Percentiles rank a stretch among this genome's conserved stretches.
These are phyloP conservation scores for Cephus nigrinus DNA, from an alignment of 2,888 invertebrate genomes.

Conservation along the genomic window DNA sequence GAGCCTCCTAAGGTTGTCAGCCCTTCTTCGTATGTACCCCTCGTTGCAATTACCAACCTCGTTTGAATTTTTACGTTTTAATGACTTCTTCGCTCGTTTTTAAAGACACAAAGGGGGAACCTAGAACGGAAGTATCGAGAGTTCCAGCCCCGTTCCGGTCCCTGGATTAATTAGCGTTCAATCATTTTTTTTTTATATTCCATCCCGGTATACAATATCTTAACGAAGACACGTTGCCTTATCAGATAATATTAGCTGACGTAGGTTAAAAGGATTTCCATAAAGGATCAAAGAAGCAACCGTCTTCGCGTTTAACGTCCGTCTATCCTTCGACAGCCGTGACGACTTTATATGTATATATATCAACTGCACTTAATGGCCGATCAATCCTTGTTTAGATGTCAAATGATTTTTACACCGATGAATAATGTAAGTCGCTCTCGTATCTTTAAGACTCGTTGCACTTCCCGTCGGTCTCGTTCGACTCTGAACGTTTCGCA, in stretches of 20 bases:
- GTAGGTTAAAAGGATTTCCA: not conserved
- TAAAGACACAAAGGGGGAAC: not conserved
- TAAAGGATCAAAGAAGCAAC: not conserved
- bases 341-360: not conserved
- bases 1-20: not conserved
- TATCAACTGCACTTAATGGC: not conserved
- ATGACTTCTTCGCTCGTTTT: not conserved
- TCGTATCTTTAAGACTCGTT: not conserved
- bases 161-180: not conserved
- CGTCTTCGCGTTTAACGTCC: not conserved
- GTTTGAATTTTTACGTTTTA: constrained; percentile 2
- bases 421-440: not conserved
- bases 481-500: not conserved
- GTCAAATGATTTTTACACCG: not conserved
- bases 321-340: not conserved
- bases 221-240: not conserved
- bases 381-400: not conserved
- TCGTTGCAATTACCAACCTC: constrained; percentile 2
- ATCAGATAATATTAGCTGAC: not conserved
- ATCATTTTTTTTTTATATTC: not conserved
- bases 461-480: not conserved
- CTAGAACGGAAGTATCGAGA: not conserved
- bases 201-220: not conserved
- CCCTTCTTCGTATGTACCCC: constrained; percentile 3
- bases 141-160: not conserved